These are phyloP conservation scores for Tinea trinotella DNA, from an alignment of 2,888 invertebrate genomes.

Conservation along the genomic window DNA sequence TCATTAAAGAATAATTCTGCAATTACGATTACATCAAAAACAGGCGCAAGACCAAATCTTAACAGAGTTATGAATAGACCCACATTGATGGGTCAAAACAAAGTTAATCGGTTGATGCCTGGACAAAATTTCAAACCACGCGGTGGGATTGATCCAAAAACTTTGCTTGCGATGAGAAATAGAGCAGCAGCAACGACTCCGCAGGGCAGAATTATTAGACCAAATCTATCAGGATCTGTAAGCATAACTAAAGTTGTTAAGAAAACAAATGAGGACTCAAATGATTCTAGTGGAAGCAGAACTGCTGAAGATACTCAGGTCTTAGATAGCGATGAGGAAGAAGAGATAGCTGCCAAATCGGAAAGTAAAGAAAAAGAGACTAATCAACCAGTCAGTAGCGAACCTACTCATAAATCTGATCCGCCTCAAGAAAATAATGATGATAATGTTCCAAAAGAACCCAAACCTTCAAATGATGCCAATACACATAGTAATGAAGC, in stretches of 20 bases:
- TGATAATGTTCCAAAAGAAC: constrained; percentile 24
- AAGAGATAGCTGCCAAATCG: constrained; percentile 22
- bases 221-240: constrained; percentile 49
- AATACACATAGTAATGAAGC: constrained; percentile 21
- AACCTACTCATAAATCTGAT: constrained; percentile 19
- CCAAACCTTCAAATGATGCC: constrained; percentile 25
- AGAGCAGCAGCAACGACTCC: constrained; percentile 32
- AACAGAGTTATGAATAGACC: constrained; percentile 52
- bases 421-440: constrained; percentile 1
- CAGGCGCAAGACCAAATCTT: constrained; percentile 45
- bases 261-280: constrained; percentile 36
- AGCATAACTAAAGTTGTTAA: constrained; percentile 58
- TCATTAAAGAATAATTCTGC: constrained; percentile 74
- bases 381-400: constrained; percentile 17
- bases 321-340: constrained; percentile 58
- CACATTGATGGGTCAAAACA: constrained; percentile 43
- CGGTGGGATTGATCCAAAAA: constrained; percentile 43
- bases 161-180: constrained; percentile 42
- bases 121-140: constrained; percentile 57
- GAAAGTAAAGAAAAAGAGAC: not conserved
- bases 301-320: constrained; percentile 57
- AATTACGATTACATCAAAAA: constrained; percentile 71
- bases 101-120: constrained; percentile 46
- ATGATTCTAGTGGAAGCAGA: constrained; percentile 30
- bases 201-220: constrained; percentile 42